Percentiles rank a stretch among this genome's conserved stretches.
These are phyloP conservation scores for Salvator merianae DNA, from an alignment of 2,113 vertebrate genomes.

Conservation along the genomic window DNA sequence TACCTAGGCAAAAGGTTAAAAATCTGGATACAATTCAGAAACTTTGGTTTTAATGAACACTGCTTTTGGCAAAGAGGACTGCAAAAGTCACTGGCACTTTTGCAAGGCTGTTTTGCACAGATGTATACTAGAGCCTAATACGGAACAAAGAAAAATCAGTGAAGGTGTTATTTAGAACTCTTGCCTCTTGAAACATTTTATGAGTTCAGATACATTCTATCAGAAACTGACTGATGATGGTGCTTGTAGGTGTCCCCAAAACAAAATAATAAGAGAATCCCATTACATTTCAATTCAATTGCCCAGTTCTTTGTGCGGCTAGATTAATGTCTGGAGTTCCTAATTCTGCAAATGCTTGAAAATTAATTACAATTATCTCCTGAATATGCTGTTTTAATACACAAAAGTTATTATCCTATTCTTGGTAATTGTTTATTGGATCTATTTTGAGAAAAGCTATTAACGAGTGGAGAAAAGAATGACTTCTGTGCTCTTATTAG, in stretches of 20 bases:
- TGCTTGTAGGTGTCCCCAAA: too few relatives aligned
- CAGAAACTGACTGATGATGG: not conserved
- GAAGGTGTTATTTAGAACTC: not conserved
- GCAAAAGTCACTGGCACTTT: not conserved
- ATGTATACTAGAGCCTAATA: not conserved
- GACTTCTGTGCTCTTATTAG: not conserved
- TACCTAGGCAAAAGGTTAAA: not conserved
- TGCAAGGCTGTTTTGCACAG: not conserved
- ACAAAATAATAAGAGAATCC: not conserved
- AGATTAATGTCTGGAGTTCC: not conserved
- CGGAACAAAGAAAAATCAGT: not conserved
- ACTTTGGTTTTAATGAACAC: not conserved
- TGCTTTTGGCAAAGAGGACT: not conserved
- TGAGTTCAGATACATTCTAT: not conserved
- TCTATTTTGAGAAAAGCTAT: slow-evolving; percentile 13
- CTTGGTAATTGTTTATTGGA: not conserved
- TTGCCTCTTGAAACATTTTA: not conserved
- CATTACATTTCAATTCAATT: not conserved
- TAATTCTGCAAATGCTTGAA: slow-evolving; percentile 17
- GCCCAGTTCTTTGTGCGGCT: not conserved
- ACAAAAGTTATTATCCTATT: not conserved
- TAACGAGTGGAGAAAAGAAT: not conserved
- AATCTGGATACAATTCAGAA: not conserved
- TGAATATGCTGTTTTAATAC: not conserved
- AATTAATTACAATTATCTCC: not conserved